Conservation (phyloP, 2,113 vertebrate genomes). For the Lipophrys pholis region DNA sequence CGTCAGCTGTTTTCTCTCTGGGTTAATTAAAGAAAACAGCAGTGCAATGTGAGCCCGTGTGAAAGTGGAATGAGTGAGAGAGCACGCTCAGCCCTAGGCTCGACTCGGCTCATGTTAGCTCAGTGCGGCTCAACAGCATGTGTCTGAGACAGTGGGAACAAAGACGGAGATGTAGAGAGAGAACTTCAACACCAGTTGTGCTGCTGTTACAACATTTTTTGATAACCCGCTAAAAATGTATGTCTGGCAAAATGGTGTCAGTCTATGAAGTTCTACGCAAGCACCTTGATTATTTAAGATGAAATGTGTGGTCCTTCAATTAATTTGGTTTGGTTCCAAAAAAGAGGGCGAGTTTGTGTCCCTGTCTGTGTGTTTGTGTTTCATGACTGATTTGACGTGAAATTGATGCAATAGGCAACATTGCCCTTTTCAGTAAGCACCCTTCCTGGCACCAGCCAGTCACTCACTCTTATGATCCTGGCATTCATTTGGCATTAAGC, state of each 20-base stretch:
- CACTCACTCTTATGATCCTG: conserved; percentile 74
- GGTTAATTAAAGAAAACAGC: conserved; percentile 88
- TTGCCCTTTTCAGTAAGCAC: conserved; percentile 72
- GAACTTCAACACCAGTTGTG: conserved; percentile 47
- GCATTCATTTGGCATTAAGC: conserved; percentile 74
- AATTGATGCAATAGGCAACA: conserved; percentile 72
- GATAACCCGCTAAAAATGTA: no score
- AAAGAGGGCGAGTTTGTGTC: conserved; percentile 7
- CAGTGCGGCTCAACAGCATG: conserved; percentile 74
- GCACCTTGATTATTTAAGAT: conserved; percentile 16
- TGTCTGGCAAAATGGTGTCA: neutral
- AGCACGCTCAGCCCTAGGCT: conserved; percentile 68
- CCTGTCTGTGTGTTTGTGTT: conserved; percentile 48
- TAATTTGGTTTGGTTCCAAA: neutral
- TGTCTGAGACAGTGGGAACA: conserved; percentile 77
- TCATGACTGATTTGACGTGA: conserved; percentile 66
- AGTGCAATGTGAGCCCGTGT: conserved; percentile 80
- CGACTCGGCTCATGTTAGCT: conserved; percentile 77
- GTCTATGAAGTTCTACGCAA: conserved; percentile 14
- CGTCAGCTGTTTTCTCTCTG: conserved; percentile 83
- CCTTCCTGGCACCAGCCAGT: conserved; percentile 68
- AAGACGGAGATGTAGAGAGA: conserved; percentile 60
- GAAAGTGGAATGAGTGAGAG: conserved; percentile 76
- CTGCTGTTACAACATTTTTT: conserved; percentile 45
- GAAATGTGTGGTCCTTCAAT: conserved; percentile 21